Evolutionary conservation across 1,140 invertebrate genomes (phyloP), one percentile per base, ranked within the genome.

Genomic region (Formica selysi): DNA sequence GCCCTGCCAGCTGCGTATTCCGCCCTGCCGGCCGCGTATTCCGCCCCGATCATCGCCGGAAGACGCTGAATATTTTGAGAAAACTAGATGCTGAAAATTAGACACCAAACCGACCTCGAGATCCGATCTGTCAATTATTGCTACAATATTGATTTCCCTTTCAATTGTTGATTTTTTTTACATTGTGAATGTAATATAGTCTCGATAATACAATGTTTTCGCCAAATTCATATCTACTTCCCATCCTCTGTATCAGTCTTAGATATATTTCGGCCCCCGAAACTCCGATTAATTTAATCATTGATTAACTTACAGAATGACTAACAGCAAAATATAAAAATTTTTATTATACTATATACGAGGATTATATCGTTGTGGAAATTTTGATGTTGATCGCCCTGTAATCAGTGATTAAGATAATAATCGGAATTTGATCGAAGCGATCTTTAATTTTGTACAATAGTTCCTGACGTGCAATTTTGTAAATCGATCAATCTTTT

Each of bases 51-150:
- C 8, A 74, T 91, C 65, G 87, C 91, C 10, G 91, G 86, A 73
- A 92, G 91, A 89, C 91, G 92, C 65, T 93, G 81, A 92, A 51
- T 36, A 41, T 3, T 29, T 38, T 26, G 6, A 54, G n/a, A 13
- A 38, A 32, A 32, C 3, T 32, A 32, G 32, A 19, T 16, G 29
- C 19, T 36, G 44, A 26, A 38, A 57, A 16, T 7, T 10, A 26
- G 38, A 73, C 26, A 29, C 26, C 22, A 11, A 38, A 61, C 11
- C 41, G 36, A 81, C 38, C 38, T 44, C 22, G 13, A 62, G 11
- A 3, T 48, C 22, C 1, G 16, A 76, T 76, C 19, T 41, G 36
- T 0, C 16, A 26, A 59, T 38, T 6, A 67, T 2, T 61, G 22
- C 16, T 3, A 2, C 4, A 13, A 38, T 22, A 61, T 76, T 4